phyloP scores from a whole-genome alignment of 2,113 vertebrate species.

The Carollia perspicillata region DNA sequence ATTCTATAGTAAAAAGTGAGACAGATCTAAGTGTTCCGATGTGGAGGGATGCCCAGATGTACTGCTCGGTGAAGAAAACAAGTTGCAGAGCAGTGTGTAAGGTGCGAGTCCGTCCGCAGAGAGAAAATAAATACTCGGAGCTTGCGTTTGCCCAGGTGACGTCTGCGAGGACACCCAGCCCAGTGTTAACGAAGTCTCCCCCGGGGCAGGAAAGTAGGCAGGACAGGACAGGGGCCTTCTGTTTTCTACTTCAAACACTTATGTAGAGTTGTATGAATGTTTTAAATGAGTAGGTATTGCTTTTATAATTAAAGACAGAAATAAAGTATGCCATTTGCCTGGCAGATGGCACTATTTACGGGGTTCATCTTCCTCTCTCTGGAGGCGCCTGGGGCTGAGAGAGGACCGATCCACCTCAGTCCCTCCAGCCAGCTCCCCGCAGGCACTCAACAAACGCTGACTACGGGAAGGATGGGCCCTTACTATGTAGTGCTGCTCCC shows the following conservation, averaged over 20 bases:
- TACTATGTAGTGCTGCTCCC: not conserved
- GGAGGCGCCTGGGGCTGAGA: not conserved
- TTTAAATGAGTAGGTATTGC: not conserved
- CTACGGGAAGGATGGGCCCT: not conserved
- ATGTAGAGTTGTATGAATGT: not conserved
- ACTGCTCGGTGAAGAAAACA: not conserved
- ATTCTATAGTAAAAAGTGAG: not conserved
- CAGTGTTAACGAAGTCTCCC: not conserved
- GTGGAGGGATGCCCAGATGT: not conserved
- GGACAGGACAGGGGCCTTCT: not conserved
- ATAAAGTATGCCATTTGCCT: not conserved
- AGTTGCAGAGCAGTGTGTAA: not conserved
- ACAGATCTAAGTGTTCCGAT: conserved; percentile 6
- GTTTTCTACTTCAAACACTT: conserved; percentile 31
- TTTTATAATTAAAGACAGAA: conserved; percentile 20
- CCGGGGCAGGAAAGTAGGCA: not conserved
- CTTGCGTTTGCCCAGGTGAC: not conserved
- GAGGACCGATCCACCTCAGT: not conserved
- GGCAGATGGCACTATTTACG: not conserved
- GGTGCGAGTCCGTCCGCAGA: not conserved
- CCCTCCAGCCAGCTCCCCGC: not conserved
- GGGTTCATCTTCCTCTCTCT: not conserved
- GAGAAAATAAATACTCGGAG: not conserved
- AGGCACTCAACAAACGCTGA: not conserved
- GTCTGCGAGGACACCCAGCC: not conserved